A percentile compares a stretch with the other conserved stretches of the same genome.
Conservation (phyloP, 2,113 vertebrate species). For the Hippocampus mohnikei region DNA sequence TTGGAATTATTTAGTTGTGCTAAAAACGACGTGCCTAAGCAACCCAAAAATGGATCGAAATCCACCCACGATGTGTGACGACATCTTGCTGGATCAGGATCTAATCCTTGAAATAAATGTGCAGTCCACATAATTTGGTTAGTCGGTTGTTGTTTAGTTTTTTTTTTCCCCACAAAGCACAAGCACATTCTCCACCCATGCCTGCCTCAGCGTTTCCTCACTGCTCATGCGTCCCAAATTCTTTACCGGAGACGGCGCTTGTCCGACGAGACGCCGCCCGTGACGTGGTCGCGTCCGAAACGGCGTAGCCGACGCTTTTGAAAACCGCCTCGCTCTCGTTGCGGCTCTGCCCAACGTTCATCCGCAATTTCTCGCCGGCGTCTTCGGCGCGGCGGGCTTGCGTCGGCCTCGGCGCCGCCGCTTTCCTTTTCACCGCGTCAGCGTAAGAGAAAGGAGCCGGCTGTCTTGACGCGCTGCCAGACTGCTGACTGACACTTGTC, state of each 20-base stretch:
- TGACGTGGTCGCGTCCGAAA: constrained; percentile 71
- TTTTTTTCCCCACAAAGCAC: constrained; percentile 1
- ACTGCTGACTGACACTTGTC: constrained; percentile 63
- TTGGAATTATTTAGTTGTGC: too few relatives aligned
- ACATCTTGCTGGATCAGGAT: not conserved
- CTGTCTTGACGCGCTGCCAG: constrained; percentile 61
- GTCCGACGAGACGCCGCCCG: constrained; percentile 70
- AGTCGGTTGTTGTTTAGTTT: not conserved
- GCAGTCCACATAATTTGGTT: not conserved
- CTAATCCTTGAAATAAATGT: too few relatives aligned
- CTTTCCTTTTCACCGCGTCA: constrained; percentile 80
- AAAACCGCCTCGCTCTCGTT: constrained; percentile 81
- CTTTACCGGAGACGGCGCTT: constrained; percentile 76
- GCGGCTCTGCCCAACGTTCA: constrained; percentile 82
- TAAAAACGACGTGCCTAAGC: not conserved
- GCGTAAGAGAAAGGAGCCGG: constrained; percentile 81
- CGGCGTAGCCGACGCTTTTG: constrained; percentile 74
- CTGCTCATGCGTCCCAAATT: constrained; percentile 62
- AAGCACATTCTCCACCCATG: constrained; percentile 27
- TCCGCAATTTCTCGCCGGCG: constrained; percentile 75
- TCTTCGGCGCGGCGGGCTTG: constrained; percentile 57
- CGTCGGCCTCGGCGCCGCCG: constrained; percentile 57
- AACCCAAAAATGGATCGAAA: not conserved
- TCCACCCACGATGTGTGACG: not conserved
- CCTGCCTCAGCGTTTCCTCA: constrained; percentile 45